Conservation (phyloP, 2,888 invertebrate genomes). For the Leucophenga maculata region DNA sequence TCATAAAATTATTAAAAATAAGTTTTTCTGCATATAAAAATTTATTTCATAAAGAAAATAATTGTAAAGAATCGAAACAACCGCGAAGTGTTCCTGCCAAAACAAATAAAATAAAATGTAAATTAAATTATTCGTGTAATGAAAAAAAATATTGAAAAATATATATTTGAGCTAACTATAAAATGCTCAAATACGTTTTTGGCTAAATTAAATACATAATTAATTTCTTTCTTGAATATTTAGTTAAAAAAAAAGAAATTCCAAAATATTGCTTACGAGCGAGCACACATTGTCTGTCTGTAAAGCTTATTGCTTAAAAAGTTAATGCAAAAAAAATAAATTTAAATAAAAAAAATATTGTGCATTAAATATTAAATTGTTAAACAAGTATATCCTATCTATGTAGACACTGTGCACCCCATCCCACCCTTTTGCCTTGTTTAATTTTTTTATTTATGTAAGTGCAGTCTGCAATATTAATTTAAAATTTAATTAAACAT, state of each 20-base stretch:
- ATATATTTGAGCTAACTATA: not conserved
- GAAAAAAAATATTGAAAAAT: not conserved
- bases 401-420: slow-evolving; percentile 30
- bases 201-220: not conserved
- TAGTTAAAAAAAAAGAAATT: slow-evolving; percentile 1
- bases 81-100: slow-evolving; percentile 52
- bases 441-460: slow-evolving; percentile 32
- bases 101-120: slow-evolving; percentile 9
- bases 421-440: no score
- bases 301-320: no score
- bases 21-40: not conserved
- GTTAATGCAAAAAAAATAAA: no score
- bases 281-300: no score
- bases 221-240: not conserved
- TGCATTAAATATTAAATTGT: no score
- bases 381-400: not conserved
- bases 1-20: slow-evolving; percentile 4
- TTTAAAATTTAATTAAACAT: slow-evolving; percentile 12
- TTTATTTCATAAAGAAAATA: not conserved
- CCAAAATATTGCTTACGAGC: no score
- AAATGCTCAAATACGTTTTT: no score
- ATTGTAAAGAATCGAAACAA: slow-evolving; percentile 40
- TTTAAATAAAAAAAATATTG: no score
- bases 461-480: no score
- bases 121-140: slow-evolving; percentile 3